Evolutionary conservation across 1,140 invertebrate species (phyloP).

Genomic region (Mesaphorura yosii): DNA sequence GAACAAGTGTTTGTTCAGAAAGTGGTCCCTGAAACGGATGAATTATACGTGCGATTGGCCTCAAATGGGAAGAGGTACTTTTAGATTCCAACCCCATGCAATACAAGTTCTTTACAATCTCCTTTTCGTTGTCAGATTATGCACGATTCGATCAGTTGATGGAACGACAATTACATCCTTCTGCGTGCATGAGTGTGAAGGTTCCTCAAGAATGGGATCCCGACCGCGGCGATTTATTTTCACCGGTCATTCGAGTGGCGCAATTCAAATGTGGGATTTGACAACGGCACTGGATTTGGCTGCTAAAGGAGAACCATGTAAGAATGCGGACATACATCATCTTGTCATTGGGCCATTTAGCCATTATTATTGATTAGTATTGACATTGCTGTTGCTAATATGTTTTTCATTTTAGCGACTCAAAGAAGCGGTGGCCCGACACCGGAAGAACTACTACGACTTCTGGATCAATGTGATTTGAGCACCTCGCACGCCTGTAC

Average conservation of each 20-base stretch:
- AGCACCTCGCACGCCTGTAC: constrained; percentile 70
- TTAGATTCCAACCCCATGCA: background rate
- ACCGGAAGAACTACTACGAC: constrained; percentile 71
- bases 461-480: constrained; percentile 87
- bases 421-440: constrained; percentile 69
- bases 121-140: constrained; percentile 53
- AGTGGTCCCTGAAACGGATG: constrained; percentile 90
- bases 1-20: constrained; percentile 97
- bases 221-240: constrained; percentile 81
- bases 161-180: constrained; percentile 88
- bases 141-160: constrained; percentile 87
- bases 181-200: constrained; percentile 94
- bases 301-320: constrained; percentile 53
- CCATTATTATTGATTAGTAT: no score
- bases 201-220: constrained; percentile 79
- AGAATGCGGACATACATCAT: no score
- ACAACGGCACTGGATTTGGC: constrained; percentile 82
- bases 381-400: constrained; percentile 1
- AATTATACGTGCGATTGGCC: constrained; percentile 81
- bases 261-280: constrained; percentile 96
- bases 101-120: constrained; percentile 23
- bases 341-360: no score
- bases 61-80: constrained; percentile 80
- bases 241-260: constrained; percentile 87
- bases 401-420: constrained; percentile 31